Evolutionary conservation across 2,113 vertebrate species (phyloP).

Genomic region (Rhinolophus ferrumequinum): DNA sequence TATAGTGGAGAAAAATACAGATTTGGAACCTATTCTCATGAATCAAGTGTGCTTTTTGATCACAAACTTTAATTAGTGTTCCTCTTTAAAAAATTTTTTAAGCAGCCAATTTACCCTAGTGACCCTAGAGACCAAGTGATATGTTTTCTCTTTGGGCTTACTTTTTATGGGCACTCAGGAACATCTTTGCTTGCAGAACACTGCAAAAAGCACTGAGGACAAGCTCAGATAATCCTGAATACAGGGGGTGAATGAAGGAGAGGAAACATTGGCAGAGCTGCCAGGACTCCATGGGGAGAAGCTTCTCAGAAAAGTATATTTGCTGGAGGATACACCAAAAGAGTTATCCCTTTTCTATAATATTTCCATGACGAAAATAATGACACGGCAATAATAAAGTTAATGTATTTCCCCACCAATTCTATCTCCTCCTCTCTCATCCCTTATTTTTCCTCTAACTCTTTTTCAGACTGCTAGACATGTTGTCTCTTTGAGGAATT

Average conservation of each 20-base stretch:
- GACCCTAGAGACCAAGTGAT: not conserved
- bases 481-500: slow-evolving; percentile 65
- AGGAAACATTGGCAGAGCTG: not conserved
- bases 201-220: not conserved
- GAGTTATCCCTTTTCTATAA: not conserved
- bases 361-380: slow-evolving; percentile 9
- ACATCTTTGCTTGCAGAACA: not conserved
- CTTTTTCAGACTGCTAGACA: not conserved
- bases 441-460: not conserved
- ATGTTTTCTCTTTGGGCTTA: not conserved
- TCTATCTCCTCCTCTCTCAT: not conserved
- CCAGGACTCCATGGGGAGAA: not conserved
- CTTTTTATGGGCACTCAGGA: not conserved
- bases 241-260: not conserved
- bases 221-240: not conserved
- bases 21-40: not conserved
- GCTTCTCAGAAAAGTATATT: not conserved
- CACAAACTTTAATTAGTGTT: not conserved
- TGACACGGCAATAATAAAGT: not conserved
- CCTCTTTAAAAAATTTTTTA: not conserved
- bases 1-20: not conserved
- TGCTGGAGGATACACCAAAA: not conserved
- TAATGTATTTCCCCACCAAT: not conserved
- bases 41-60: not conserved
- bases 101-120: not conserved